Conservation (phyloP, 2,113 vertebrate genomes). For the Prunella himalayana region DNA sequence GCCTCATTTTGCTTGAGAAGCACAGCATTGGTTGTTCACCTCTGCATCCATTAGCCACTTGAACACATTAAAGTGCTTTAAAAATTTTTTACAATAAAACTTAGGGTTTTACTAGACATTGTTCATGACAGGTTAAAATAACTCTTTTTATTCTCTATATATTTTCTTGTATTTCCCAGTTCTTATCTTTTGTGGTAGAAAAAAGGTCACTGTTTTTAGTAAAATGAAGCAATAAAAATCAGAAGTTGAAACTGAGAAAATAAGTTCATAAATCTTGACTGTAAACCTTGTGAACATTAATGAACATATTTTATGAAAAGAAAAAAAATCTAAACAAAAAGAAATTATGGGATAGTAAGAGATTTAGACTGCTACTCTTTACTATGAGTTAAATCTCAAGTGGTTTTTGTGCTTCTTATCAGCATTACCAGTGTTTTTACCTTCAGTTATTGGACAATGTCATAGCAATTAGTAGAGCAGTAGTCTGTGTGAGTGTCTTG, state of each 20-base stretch:
- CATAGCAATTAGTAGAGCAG: neutral
- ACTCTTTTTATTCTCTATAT: neutral
- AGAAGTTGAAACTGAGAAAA: neutral
- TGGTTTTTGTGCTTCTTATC: neutral
- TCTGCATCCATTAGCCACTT: neutral
- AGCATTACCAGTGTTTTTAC: neutral
- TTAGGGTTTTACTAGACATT: neutral
- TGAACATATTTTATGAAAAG: neutral
- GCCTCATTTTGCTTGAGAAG: neutral
- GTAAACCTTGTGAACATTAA: neutral
- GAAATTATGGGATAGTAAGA: neutral
- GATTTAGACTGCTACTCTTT: neutral
- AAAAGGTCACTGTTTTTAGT: neutral
- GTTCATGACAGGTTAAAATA: neutral
- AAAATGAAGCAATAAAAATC: neutral
- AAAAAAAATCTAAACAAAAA: neutral
- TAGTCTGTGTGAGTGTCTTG: neutral
- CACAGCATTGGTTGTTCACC: neutral
- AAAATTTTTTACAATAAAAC: neutral
- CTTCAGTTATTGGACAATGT: neutral
- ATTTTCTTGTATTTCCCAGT: neutral
- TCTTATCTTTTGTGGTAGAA: neutral
- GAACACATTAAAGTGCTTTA: neutral
- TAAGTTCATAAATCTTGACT: neutral
- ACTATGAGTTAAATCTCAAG: neutral